Evolutionary conservation across 1,140 invertebrate genomes (phyloP), one percentile per base, ranked within the genome.

Genomic region (Pollicipes pollicipes): DNA sequence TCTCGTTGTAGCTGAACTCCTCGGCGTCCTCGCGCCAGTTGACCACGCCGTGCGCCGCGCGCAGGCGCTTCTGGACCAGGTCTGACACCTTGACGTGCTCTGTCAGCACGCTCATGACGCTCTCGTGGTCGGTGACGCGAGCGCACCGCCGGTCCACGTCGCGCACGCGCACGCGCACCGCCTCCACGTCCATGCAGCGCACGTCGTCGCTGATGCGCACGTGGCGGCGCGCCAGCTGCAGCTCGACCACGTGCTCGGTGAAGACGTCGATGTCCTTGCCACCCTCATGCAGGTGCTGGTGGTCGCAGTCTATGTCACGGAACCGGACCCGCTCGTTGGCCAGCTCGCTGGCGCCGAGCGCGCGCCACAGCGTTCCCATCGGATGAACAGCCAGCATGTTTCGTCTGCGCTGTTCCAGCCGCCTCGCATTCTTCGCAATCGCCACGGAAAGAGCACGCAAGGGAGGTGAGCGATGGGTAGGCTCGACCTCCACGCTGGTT

Each of bases 71-170:
- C n/a, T n/a, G n/a, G n/a, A n/a, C n/a, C n/a, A n/a, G n/a, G n/a
- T n/a, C n/a, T n/a, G n/a, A n/a, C n/a, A n/a, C n/a, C 26, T 16
- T 29, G 73, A 69, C 17, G 30, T 32, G 1, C 72, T 70, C 63
- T 72, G 69, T 27, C 71, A 73, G 68, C 67, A 73, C 24, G 70
- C 71, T 35, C 68, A 71, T 17, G 67, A 66, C 16, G 68, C 72
- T 3, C 35, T 70, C 64, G 70, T 70, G 27, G 13, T 71, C 45
- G 71, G 68, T 35, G 58, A 68, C 67, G 24, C 68, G 70, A 30
- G 37, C 63, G 30, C 32, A 45, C 24, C 29, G 30, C 21, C 29
- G 66, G 30, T 66, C 45, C 69, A 26, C 69, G 31, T 26, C 70
- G 32, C 28, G 8, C 68, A 30, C 30, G 8, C 21, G 63, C n/a